These are phyloP conservation scores for Scaptomyza graminum DNA, from an alignment of 1,140 invertebrate species.

Conservation along the genomic window DNA sequence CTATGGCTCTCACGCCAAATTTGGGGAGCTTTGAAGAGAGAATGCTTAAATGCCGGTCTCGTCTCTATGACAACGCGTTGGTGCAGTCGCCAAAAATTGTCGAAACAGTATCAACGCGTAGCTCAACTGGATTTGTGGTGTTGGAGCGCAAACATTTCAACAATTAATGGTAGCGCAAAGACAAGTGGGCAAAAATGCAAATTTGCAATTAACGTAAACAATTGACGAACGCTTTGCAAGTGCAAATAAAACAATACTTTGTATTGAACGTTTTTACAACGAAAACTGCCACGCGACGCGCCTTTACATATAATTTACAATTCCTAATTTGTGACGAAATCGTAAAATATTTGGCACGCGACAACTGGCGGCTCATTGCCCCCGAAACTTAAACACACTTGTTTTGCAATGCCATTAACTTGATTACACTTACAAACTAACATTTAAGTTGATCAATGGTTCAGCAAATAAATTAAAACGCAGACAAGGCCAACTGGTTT, in stretches of 20 bases:
- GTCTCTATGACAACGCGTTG: conserved; percentile 23
- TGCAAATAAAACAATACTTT: conserved; percentile 3
- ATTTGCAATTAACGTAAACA: conserved; percentile 9
- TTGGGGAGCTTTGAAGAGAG: conserved; percentile 5
- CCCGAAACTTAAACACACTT: not conserved
- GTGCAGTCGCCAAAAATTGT: conserved; percentile 7
- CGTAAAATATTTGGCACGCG: conserved; percentile 28
- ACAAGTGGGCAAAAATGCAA: conserved; percentile 2
- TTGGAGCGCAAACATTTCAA: conserved; percentile 1
- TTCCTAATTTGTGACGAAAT: conserved; percentile 39
- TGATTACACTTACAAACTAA: not conserved
- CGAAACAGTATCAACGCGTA: conserved; percentile 30
- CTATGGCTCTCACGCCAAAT: conserved; percentile 5
- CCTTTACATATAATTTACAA: not conserved
- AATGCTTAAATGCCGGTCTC: conserved; percentile 42
- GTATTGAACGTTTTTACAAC: conserved; percentile 7
- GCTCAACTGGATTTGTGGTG: conserved; percentile 26
- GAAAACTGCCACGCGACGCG: conserved; percentile 15
- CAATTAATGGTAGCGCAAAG: conserved; percentile 29
- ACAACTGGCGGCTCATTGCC: conserved; percentile 9
- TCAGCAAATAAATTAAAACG: not conserved
- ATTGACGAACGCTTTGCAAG: conserved; percentile 5
- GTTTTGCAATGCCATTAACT: not conserved
- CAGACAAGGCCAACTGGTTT: conserved; percentile 32
- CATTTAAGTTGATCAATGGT: not conserved